Evolutionary conservation across 2,888 invertebrate species (phyloP), one percentile per base, ranked within the genome.

Genomic region (Caenorhabditis sulstoni): DNA sequence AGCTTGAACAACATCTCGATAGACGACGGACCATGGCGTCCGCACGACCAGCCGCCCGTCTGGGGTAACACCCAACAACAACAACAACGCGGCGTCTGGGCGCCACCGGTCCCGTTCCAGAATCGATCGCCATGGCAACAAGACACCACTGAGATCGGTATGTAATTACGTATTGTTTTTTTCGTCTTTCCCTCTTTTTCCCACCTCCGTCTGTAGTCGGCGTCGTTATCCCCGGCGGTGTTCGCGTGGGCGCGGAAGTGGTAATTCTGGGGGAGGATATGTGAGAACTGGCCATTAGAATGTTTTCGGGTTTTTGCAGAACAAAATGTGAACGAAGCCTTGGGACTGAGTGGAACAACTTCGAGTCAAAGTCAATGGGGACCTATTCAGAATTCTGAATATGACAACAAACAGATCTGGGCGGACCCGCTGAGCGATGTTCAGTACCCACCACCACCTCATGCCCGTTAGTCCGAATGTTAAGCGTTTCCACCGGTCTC

Each of bases 1-100:
- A 80, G 73, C 58, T 52, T 83, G n/a, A 79, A 79, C 50, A 81
- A 81, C 45, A 81, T 83, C 18, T 67, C 77, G 39, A 78, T 83
- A 62, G 83, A 83, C 62, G 83, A 83, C 47, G 76, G 62, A 44
- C 75, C 81, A 53, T 83, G 83, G 83, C 80, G 81, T 39, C 83
- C 79, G 35, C 81, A 83, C 45, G 83, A 81, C 23, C 81, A 81
- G 37, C 55, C 77, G 41, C 78, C 57, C 5, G 65, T 75, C 20
- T 79, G 79, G 79, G 61, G 74, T 3, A 70, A 57, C 20, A 47
- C 57, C 3, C 79, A 77, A 23, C 59, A 68, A 20, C 64, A 29
- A 23, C 57, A 53, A 35, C 53, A 3, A 29, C 29, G 29, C 7
- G 29, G 74, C 8, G 79, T 73, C 20, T 79, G 79, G 79, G 74